Conservation (phyloP, 2,797 vertebrate genomes). For the Hemibagrus guttatus region DNA sequence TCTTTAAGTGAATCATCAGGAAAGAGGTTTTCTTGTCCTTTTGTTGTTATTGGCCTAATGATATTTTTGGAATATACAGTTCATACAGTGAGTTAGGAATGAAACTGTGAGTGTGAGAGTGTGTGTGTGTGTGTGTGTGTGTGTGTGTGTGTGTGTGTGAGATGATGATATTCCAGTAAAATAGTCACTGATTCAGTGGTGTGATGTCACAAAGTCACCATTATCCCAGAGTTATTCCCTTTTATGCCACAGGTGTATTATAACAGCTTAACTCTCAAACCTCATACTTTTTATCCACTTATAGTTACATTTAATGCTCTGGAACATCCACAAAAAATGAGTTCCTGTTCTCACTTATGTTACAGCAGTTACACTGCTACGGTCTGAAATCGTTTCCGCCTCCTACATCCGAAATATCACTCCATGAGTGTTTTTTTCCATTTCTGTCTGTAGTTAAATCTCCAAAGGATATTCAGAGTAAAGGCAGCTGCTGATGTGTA, state of each 20-base stretch:
- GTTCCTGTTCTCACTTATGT: not conserved
- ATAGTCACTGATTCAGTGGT: not conserved
- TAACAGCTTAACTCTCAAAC: not conserved
- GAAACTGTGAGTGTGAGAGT: not conserved
- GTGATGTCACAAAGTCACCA: not conserved
- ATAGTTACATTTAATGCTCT: not conserved
- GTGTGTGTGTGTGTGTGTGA: not conserved
- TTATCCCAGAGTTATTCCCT: not conserved
- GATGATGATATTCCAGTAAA: not conserved
- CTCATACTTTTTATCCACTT: not conserved
- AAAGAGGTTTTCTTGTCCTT: not conserved
- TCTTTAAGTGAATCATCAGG: not conserved
- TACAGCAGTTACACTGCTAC: not conserved
- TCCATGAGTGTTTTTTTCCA: conserved; percentile 1
- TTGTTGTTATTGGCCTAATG: not conserved
- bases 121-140: not conserved
- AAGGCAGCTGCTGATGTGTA: conserved; percentile 39
- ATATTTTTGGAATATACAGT: not conserved
- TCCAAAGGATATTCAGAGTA: not conserved
- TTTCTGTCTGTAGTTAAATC: conserved; percentile 20
- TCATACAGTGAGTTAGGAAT: not conserved
- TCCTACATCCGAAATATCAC: not conserved
- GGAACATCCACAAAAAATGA: not conserved
- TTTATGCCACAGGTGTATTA: not conserved
- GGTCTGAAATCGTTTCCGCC: not conserved